Evolutionary conservation across 1,140 invertebrate genomes (phyloP).

Genomic region (Trachymyrmex septentrionalis): DNA sequence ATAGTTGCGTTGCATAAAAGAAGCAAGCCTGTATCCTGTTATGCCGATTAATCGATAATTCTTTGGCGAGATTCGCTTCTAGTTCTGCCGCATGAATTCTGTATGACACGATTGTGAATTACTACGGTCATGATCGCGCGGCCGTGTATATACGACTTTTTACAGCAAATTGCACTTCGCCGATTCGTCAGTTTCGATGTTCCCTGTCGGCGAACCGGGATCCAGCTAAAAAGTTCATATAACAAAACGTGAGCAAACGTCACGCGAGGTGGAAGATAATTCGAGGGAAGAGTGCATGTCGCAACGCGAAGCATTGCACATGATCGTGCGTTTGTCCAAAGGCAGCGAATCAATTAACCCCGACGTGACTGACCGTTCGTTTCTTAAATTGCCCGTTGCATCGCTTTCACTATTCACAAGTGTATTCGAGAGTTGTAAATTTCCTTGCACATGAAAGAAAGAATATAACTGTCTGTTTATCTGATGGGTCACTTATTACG

Average conservation of each 20-base stretch:
- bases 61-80: neutral
- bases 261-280: constrained; percentile 42
- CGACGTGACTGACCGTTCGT: neutral
- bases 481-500: neutral
- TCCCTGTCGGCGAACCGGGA: neutral
- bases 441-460: constrained; percentile 12
- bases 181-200: constrained; percentile 1
- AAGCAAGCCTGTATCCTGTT: neutral
- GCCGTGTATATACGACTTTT: no score
- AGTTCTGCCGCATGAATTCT: neutral
- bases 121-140: neutral
- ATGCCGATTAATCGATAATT: constrained; percentile 11
- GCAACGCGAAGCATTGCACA: constrained; percentile 7
- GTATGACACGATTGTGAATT: constrained; percentile 15
- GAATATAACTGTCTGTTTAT: neutral
- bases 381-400: constrained; percentile 44
- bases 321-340: constrained; percentile 37
- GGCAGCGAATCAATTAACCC: constrained; percentile 48
- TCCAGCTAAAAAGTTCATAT: neutral
- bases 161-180: constrained; percentile 14
- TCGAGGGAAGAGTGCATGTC: constrained; percentile 20
- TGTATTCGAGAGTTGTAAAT: constrained; percentile 25
- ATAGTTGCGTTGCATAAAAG: neutral
- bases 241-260: neutral
- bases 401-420: constrained; percentile 41